Evolutionary conservation across 2,797 vertebrate genomes (phyloP).

Genomic region (Novumbra hubbsi): DNA sequence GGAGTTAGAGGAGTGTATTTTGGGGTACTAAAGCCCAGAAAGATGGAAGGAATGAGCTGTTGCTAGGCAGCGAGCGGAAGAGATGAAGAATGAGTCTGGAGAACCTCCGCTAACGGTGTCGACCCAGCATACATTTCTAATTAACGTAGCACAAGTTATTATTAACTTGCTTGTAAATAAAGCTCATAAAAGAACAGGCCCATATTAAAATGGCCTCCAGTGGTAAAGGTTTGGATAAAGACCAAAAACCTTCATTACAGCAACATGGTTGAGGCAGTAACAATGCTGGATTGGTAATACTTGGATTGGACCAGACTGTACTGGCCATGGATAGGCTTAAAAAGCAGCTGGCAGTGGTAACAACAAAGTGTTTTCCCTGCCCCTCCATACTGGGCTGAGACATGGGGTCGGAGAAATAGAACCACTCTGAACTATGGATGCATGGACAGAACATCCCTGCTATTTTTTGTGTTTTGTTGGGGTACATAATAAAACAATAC

Average conservation of each 20-base stretch:
- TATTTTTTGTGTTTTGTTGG: too few relatives aligned
- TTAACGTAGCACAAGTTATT: background rate
- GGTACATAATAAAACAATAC: too few relatives aligned
- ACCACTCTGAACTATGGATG: too few relatives aligned
- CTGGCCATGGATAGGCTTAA: background rate
- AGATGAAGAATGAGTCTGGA: background rate
- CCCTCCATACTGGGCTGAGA: too few relatives aligned
- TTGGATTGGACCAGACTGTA: background rate
- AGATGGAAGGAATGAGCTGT: constrained; percentile 2
- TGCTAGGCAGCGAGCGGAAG: constrained; percentile 3
- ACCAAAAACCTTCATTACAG: background rate
- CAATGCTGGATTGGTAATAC: background rate
- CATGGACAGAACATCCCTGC: too few relatives aligned
- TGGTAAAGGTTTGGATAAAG: background rate
- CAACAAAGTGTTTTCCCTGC: too few relatives aligned
- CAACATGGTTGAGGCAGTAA: background rate
- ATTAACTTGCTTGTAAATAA: background rate
- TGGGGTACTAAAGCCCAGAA: background rate
- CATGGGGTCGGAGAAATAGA: too few relatives aligned
- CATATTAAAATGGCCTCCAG: background rate
- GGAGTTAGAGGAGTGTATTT: background rate
- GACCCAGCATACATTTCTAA: background rate
- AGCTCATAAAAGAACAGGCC: background rate
- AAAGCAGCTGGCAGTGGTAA: too few relatives aligned
- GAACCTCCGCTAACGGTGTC: background rate